Percentiles rank a stretch among this genome's conserved stretches.
phyloP scores from a whole-genome alignment of 1,140 invertebrate species.

The Varroa destructor region DNA sequence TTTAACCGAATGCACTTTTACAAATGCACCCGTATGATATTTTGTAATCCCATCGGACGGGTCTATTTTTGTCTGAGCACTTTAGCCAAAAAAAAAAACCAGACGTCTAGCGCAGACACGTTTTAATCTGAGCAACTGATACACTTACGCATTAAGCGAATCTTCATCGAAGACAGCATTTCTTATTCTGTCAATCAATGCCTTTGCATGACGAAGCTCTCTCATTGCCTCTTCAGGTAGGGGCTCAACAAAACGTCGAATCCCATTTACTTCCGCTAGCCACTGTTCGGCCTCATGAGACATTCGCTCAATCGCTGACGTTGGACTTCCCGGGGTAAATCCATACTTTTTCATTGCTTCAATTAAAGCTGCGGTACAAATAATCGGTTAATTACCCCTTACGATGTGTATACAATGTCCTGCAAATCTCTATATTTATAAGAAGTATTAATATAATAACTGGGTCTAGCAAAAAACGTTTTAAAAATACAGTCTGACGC shows the following conservation, averaged over 20 bases:
- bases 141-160: slow-evolving; percentile 2
- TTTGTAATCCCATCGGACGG: too few species aligned
- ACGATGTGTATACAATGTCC: too few species aligned
- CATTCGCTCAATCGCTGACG: slow-evolving; percentile 17
- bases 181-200: slow-evolving; percentile 1
- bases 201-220: slow-evolving; percentile 11
- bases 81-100: too few species aligned
- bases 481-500: too few species aligned
- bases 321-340: slow-evolving; percentile 10
- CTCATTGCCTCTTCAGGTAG: slow-evolving; percentile 9
- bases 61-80: too few species aligned
- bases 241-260: slow-evolving; percentile 11
- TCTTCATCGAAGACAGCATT: slow-evolving; percentile 23
- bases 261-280: background rate
- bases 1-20: too few species aligned
- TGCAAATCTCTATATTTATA: too few species aligned
- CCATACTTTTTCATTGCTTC: slow-evolving; percentile 26
- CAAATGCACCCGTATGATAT: too few species aligned
- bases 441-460: too few species aligned
- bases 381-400: too few species aligned
- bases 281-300: background rate
- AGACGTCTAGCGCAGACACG: background rate
- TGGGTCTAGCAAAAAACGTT: too few species aligned
- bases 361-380: background rate
- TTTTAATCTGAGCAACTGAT: background rate